Percentiles rank a stretch among this genome's conserved stretches.
Conservation (phyloP, 2,888 invertebrate genomes). For the Pachliopta kotzebuea region DNA sequence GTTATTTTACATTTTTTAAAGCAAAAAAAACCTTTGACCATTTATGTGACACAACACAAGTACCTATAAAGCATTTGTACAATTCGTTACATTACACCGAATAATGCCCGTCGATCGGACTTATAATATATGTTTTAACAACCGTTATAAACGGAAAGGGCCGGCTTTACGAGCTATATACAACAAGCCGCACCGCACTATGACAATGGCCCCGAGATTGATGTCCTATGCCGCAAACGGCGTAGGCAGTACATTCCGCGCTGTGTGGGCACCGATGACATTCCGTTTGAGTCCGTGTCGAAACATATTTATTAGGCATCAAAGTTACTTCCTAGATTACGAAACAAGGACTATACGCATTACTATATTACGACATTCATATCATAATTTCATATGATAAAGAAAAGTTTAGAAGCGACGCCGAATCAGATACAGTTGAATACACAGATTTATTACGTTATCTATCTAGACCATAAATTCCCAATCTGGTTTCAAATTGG, state of each 20-base stretch:
- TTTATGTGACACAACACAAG: too few species aligned
- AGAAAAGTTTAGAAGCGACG: too few species aligned
- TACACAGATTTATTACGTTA: too few species aligned
- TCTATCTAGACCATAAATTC: too few species aligned
- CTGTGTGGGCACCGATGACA: conserved; percentile 59
- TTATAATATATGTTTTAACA: conserved; percentile 32
- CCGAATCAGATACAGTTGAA: too few species aligned
- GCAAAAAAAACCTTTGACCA: too few species aligned
- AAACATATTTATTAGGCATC: conserved; percentile 42
- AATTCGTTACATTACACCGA: conserved; percentile 9
- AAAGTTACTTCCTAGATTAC: conserved; percentile 39
- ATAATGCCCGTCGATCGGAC: conserved; percentile 18
- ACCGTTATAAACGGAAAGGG: conserved; percentile 31
- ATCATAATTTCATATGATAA: too few species aligned
- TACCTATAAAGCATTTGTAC: neutral
- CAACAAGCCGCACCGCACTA: conserved; percentile 33
- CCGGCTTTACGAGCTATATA: conserved; percentile 29
- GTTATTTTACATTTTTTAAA: too few species aligned
- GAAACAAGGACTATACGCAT: conserved; percentile 14
- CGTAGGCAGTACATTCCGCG: conserved; percentile 65
- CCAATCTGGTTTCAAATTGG: too few species aligned
- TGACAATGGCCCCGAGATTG: conserved; percentile 46
- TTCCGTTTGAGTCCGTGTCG: conserved; percentile 43
- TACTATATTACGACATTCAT: conserved; percentile 5
- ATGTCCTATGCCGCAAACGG: conserved; percentile 44